Evolutionary conservation across 2,113 vertebrate species (phyloP).

Genomic region (Hypomesus transpacificus): DNA sequence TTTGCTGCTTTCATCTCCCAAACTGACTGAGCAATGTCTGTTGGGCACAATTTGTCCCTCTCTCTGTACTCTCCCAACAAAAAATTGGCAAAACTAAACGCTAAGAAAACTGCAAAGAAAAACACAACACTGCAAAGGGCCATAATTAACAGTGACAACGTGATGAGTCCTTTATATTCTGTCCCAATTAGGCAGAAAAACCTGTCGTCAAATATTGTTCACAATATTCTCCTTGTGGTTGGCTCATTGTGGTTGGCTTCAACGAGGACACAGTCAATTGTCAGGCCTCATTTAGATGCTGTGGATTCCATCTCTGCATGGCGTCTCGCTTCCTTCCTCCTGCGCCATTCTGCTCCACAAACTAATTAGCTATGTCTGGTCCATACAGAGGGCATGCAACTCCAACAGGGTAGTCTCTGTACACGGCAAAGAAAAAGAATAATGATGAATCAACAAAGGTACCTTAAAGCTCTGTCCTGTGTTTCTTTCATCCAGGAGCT

Average conservation of each 20-base stretch:
- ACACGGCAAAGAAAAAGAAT: conserved; percentile 6
- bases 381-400: conserved; percentile 32
- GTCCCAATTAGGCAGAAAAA: conserved; percentile 56
- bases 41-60: conserved; percentile 47
- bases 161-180: conserved; percentile 50
- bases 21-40: conserved; percentile 39
- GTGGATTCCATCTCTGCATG: conserved; percentile 37
- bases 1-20: conserved; percentile 48
- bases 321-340: conserved; percentile 26
- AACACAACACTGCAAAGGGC: conserved; percentile 29
- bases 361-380: conserved; percentile 61
- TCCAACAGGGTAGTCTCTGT: conserved; percentile 16
- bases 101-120: neutral
- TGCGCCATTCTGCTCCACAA: conserved; percentile 27
- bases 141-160: conserved; percentile 60
- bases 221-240: conserved; percentile 36
- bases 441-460: conserved; percentile 30
- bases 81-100: conserved; percentile 18
- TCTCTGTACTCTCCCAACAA: conserved; percentile 41
- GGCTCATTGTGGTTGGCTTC: conserved; percentile 18
- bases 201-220: conserved; percentile 53
- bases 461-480: conserved; percentile 10
- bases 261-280: conserved; percentile 45
- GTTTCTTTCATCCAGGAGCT: conserved; percentile 34
- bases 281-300: conserved; percentile 47